Base-by-base conservation (phyloP, 2,113 vertebrate species). In the Euleptes europaea region DNA sequence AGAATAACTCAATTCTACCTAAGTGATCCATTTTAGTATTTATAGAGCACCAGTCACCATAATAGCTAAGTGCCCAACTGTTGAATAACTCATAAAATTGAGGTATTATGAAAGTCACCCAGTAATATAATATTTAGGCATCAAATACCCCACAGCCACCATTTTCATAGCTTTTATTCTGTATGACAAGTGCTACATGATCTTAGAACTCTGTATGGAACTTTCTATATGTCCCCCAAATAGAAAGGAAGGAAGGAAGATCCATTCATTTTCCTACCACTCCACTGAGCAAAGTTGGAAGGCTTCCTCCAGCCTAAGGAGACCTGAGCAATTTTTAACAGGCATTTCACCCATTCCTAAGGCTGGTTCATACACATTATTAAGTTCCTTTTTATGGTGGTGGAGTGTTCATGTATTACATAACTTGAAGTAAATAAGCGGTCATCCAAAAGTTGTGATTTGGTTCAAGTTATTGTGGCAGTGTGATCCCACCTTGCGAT, bases 1-100 rank as follows among this genome's bases (percentile, higher is more conserved):
- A 89, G 87, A 89, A 83, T 54, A 86, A n/a, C 11, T 91, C 63
- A 38, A 57, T 72, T 75, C 74, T 86, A 76, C 71, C 83, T 82
- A 75, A 71, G 60, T 5, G 75, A 82, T 63, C 84, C 70, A 87
- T 82, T 72, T 47, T 12, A 67, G 42, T 11, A 5, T 33, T 42
- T 82, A 79, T 84, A 72, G 81, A 78, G 21, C 82, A 85, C 63
- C 9, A 0, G 14, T 40, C 73, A 6, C 38, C 57, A 51, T 77
- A 67, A 66, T 60, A 42, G 51, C 69, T 83, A 38, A 11, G 7
- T 10, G 51, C 44, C 84, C 77, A 80, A 49, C 57, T 80, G 54
- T 69, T 79, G 72, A 79, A 12, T 9, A 87, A 63, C 44, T 79
- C 42, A 83, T 67, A 83, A 63, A 66, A 78, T 72, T 78, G 76